Evolutionary conservation across 2,888 invertebrate species (phyloP).

Genomic region (Lingula anatina): DNA sequence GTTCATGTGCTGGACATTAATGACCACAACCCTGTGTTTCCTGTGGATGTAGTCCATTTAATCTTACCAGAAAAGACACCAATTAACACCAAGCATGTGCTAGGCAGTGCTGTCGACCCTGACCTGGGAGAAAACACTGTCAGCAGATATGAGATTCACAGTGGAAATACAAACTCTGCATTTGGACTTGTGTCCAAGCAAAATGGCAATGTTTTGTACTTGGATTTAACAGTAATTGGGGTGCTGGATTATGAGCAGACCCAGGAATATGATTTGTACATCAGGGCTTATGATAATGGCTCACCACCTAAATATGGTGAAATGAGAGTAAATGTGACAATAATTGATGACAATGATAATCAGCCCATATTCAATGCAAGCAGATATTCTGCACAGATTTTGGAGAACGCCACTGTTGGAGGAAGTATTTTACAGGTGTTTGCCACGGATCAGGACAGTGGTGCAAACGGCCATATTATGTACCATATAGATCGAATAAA

Average conservation of each 20-base stretch:
- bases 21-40: conserved; percentile 83
- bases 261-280: conserved; percentile 72
- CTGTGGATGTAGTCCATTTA: conserved; percentile 64
- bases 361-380: conserved; percentile 93
- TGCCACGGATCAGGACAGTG: conserved; percentile 85
- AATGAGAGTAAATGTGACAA: conserved; percentile 78
- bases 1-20: no score
- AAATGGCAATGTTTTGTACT: conserved; percentile 82
- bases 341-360: conserved; percentile 93
- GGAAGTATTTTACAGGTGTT: conserved; percentile 92
- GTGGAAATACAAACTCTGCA: conserved; percentile 88
- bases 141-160: conserved; percentile 85
- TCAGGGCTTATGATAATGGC: conserved; percentile 84
- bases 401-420: conserved; percentile 87
- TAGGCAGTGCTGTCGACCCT: conserved; percentile 69
- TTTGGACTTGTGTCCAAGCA: conserved; percentile 83
- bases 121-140: conserved; percentile 81
- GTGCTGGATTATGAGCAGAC: conserved; percentile 88
- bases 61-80: conserved; percentile 96
- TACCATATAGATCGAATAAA: conserved; percentile 87
- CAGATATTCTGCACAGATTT: conserved; percentile 84
- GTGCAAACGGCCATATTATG: conserved; percentile 83
- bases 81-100: conserved; percentile 69
- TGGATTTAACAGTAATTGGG: conserved; percentile 90
- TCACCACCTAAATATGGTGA: conserved; percentile 76